Base-by-base conservation (phyloP, 2,113 vertebrate genomes). In the Microtus ochrogaster region DNA sequence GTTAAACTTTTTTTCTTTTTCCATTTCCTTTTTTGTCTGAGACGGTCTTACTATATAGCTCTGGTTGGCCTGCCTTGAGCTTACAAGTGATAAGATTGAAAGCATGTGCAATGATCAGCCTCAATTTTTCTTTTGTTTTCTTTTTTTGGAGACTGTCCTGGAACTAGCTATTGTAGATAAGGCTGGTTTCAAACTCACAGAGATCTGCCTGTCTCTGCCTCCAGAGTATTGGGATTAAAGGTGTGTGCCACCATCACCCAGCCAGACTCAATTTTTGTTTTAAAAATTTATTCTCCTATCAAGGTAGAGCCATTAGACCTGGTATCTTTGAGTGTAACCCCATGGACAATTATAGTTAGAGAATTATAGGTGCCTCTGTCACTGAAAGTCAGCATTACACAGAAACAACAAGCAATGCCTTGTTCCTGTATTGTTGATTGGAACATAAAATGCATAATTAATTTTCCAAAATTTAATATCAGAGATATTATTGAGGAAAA, bases 381-480 rank as follows among this genome's bases (percentile, higher is more conserved):
- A 10, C 30, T 77, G 89, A 16, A 97, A 83, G 36, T 95, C 66
- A 93, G 28, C 24, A 83, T 24, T 86, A 89, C 1, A 93, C 22
- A 77, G 78, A 41, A 89, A 63, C 8, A 93, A 13, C 9, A 83
- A 33, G 16, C 77, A 65, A 65, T 52, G 22, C 52, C 83, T 96
- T 81, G 68, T 92, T 91, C 92, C 21, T 52, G 6, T 89, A 89
- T 11, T 81, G 28, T 72, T 74, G 6, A 70, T 0, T 77, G 49
- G 22, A 72, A 30, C 17, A 92, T 83, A 73, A 91, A 87, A 61
- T 16, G 12, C 90, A 72, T 12, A 89, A 86, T 89, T 81, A 68
- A 47, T 52, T 89, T 95, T 76, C 30, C 19, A 68, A 83, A 95
- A 92, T 93, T 83, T 94, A 61, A 83, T 73, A n/a, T 78, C 49